Evolutionary conservation across 2,113 vertebrate species (phyloP), one percentile per base, ranked within the genome.

Genomic region (Empidonax traillii): DNA sequence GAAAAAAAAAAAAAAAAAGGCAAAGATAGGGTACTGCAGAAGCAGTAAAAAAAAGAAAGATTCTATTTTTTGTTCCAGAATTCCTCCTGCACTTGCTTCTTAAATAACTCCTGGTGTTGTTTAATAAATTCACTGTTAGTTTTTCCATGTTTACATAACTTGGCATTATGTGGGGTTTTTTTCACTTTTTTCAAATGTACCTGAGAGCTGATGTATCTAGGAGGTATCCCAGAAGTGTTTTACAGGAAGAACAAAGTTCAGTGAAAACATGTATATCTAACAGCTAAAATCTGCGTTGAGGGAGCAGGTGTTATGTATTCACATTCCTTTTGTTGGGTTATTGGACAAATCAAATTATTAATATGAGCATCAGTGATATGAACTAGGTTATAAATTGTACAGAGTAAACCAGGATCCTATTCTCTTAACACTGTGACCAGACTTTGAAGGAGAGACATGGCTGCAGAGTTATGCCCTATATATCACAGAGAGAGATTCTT

Each of bases 101-200:
- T 67, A 96, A 95, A 90, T 88, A 95, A 77, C 68, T 90, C 37
- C 41, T 47, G 24, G 25, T 83, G 47, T n/a, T 73, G 49, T 77
- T 93, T 63, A 87, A 88, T 73, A 95, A 90, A 92, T 83, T 85
- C 71, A 33, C 51, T 83, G 81, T 46, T 78, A 79, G 13, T 69
- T 85, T 93, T 83, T 22, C 31, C 41, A 44, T 33, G 66, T 89
- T 96, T 80, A 63, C 20, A 49, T 88, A 94, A 94, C n/a, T 41
- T 95, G 47, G 15, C 47, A 37, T 90, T 85, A 74, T 20, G 43
- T 16, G 22, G 37, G 6, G 21, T 35, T 39, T 59, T 59, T 53
- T 66, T 10, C 18, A 30, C 15, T 52, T 71, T 75, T 78, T 87
- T 51, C 22, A 85, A 63, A 51, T 35, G 22, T 37, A 87, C 41